A percentile compares a stretch with the other conserved stretches of the same genome.
These are phyloP conservation scores for Argopecten irradians DNA, from an alignment of 1,140 invertebrate genomes.

Conservation along the genomic window DNA sequence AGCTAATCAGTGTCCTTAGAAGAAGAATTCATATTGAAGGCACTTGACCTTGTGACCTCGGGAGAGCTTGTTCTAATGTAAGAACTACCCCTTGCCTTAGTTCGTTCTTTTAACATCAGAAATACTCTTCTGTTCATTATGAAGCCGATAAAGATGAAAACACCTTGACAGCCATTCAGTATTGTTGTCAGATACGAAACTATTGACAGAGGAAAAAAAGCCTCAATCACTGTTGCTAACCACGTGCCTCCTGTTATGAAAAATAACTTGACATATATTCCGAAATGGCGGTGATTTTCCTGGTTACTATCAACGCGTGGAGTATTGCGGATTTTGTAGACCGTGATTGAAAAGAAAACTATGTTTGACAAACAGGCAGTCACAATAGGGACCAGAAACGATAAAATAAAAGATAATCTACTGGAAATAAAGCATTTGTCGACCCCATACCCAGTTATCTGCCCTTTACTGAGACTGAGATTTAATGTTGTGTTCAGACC, in stretches of 20 bases:
- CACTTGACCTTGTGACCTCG: neutral
- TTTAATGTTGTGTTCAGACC: neutral
- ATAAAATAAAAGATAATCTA: conserved; percentile 15
- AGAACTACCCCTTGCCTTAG: neutral
- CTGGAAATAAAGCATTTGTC: conserved; percentile 24
- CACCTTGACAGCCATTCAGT: conserved; percentile 33
- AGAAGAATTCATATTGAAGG: neutral
- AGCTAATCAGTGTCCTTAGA: neutral
- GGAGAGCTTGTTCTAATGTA: neutral
- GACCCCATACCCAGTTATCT: conserved; percentile 29
- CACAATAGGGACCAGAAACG: neutral
- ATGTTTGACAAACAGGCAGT: conserved; percentile 24
- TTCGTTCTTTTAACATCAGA: neutral
- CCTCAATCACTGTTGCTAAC: conserved; percentile 34
- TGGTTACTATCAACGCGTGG: conserved; percentile 26
- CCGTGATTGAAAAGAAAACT: conserved; percentile 27
- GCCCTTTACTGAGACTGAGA: neutral
- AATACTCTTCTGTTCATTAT: conserved; percentile 25
- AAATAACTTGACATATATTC: conserved; percentile 34
- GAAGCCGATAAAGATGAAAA: conserved; percentile 33
- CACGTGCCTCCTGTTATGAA: conserved; percentile 26
- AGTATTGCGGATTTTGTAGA: conserved; percentile 24
- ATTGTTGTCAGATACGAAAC: conserved; percentile 30
- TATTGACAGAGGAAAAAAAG: conserved; percentile 26
- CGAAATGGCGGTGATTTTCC: neutral